Percentiles rank a stretch among this genome's conserved stretches.
These are phyloP conservation scores for Leptonema lineaticorne DNA, from an alignment of 1,140 invertebrate species.

Conservation along the genomic window DNA sequence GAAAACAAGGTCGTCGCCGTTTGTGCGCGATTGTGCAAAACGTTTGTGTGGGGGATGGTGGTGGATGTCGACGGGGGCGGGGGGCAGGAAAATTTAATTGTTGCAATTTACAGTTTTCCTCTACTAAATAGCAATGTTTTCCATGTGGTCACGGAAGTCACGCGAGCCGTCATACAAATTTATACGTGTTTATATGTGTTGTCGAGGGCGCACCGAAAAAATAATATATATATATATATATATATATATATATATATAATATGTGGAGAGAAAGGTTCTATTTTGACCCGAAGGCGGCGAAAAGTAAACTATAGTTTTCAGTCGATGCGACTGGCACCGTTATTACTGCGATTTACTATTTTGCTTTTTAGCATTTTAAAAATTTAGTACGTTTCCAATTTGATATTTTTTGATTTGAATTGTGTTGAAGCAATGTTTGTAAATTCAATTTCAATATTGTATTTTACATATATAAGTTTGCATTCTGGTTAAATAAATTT, in stretches of 20 bases:
- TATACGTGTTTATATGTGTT: not conserved
- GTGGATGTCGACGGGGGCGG: not conserved
- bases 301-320: not conserved
- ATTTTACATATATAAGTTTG: too few species aligned
- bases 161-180: constrained; percentile 4
- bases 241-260: not conserved
- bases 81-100: constrained; percentile 28
- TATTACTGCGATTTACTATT: constrained; percentile 18
- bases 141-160: constrained; percentile 27
- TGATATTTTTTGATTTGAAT: too few species aligned
- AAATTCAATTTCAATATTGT: too few species aligned
- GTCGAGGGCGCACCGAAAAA: too few species aligned
- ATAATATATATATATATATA: not conserved
- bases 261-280: not conserved
- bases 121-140: constrained; percentile 28
- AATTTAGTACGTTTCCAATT: too few species aligned
- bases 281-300: constrained; percentile 3
- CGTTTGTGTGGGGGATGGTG: not conserved
- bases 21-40: not conserved
- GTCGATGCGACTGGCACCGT: constrained; percentile 20
- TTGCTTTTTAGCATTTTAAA: not conserved
- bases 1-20: not conserved
- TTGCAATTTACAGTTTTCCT: constrained; percentile 30
- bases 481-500: too few species aligned
- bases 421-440: too few species aligned